Evolutionary conservation across 2,113 vertebrate species (phyloP).

Genomic region (Lophochroa leadbeateri): DNA sequence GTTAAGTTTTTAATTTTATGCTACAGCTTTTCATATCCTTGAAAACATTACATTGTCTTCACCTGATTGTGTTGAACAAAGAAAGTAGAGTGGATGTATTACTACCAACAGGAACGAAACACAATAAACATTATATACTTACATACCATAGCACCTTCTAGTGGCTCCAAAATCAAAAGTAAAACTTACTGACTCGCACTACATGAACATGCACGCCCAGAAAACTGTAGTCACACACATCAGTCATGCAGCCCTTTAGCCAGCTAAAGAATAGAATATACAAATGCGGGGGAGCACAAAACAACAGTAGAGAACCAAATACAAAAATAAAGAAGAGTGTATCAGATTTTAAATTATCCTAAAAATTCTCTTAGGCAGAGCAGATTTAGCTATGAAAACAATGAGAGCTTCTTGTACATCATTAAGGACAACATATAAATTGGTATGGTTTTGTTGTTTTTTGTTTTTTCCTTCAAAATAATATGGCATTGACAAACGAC

Average conservation of each 20-base stretch:
- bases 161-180: neutral
- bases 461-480: neutral
- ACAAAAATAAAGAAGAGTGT: neutral
- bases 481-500: neutral
- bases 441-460: neutral
- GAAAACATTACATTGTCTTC: neutral
- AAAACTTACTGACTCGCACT: neutral
- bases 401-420: neutral
- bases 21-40: neutral
- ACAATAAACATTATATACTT: neutral
- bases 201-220: fast-evolving
- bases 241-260: neutral
- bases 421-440: neutral
- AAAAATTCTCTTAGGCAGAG: neutral
- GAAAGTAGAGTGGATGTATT: neutral
- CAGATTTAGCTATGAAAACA: neutral
- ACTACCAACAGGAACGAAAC: fast-evolving
- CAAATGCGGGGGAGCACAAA: neutral
- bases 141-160: neutral
- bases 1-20: neutral
- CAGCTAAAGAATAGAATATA: neutral
- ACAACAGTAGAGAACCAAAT: neutral
- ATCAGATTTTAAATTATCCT: neutral
- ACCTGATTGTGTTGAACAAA: neutral
- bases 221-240: neutral